A percentile compares a stretch with the other conserved stretches of the same genome.
phyloP scores from a whole-genome alignment of 2,888 invertebrate species.

The Onchidella celtica region DNA sequence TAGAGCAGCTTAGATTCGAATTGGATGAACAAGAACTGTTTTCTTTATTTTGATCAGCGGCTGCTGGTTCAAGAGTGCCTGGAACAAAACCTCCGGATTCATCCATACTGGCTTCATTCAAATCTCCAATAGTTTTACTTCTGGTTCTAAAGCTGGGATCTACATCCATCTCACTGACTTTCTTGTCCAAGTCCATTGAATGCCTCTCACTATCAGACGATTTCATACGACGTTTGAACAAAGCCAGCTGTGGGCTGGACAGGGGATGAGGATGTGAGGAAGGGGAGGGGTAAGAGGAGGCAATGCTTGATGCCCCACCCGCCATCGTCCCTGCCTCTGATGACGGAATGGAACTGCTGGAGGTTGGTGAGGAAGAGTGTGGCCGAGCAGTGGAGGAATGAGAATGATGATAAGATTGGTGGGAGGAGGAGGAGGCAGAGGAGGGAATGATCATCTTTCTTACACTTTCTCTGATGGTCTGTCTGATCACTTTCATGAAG shows the following conservation, averaged over 20 bases:
- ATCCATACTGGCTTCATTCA: slow-evolving; percentile 82
- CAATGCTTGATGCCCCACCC: slow-evolving; percentile 16
- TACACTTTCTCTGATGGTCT: slow-evolving; percentile 97
- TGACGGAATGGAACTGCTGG: slow-evolving; percentile 4
- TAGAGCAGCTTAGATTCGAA: slow-evolving; percentile 72
- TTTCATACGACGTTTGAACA: slow-evolving; percentile 56
- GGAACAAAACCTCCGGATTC: slow-evolving; percentile 58
- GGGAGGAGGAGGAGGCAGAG: slow-evolving; percentile 35
- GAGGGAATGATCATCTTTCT: slow-evolving; percentile 96
- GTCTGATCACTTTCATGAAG: slow-evolving; percentile 97
- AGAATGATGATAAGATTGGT: slow-evolving; percentile 34
- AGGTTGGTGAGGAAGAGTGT: slow-evolving; percentile 40
- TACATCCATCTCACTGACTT: slow-evolving; percentile 83
- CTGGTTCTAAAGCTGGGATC: slow-evolving; percentile 86
- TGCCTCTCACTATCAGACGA: slow-evolving; percentile 70
- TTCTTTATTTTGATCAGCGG: slow-evolving; percentile 32
- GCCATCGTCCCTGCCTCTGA: not conserved
- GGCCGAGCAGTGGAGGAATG: slow-evolving; percentile 5
- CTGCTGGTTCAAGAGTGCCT: slow-evolving; percentile 30
- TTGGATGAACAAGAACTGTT: slow-evolving; percentile 51
- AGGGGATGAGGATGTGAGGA: slow-evolving; percentile 38
- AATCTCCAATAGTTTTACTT: slow-evolving; percentile 94
- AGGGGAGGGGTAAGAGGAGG: slow-evolving; percentile 36
- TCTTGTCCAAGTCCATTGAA: slow-evolving; percentile 88
- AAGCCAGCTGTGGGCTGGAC: slow-evolving; percentile 49